Evolutionary conservation across 2,888 invertebrate species (phyloP).

Genomic region (Callinectes sapidus): DNA sequence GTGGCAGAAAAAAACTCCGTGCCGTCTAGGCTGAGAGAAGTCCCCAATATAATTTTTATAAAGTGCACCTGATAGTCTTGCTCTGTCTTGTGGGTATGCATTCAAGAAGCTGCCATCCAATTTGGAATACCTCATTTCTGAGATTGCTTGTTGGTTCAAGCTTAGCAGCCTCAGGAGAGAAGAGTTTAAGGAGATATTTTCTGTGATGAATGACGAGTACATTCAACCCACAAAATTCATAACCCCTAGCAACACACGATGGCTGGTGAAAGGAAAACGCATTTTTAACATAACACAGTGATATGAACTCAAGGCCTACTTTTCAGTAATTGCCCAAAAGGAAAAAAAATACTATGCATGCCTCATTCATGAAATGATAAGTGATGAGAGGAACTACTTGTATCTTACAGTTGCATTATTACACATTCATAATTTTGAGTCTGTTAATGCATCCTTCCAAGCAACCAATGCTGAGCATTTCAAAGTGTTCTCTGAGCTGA

Average conservation of each 20-base stretch:
- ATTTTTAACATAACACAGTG: slow-evolving; percentile 53
- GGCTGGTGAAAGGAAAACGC: slow-evolving; percentile 51
- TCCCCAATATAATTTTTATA: slow-evolving; percentile 40
- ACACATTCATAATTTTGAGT: slow-evolving; percentile 57
- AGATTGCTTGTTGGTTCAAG: slow-evolving; percentile 55
- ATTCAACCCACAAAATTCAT: slow-evolving; percentile 52
- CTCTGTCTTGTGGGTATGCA: no score
- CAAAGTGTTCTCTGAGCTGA: slow-evolving; percentile 48
- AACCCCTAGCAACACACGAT: slow-evolving; percentile 51
- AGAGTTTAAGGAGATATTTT: slow-evolving; percentile 52
- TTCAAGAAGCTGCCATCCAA: slow-evolving; percentile 48
- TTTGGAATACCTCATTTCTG: slow-evolving; percentile 49
- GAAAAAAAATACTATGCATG: slow-evolving; percentile 53
- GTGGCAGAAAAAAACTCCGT: slow-evolving; percentile 47
- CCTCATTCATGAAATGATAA: slow-evolving; percentile 44
- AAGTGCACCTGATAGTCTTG: neutral
- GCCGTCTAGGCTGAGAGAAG: slow-evolving; percentile 38
- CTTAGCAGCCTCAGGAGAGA: slow-evolving; percentile 40
- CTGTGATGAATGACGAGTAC: slow-evolving; percentile 53
- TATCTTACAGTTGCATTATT: slow-evolving; percentile 47
- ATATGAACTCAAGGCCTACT: slow-evolving; percentile 47
- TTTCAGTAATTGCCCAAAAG: slow-evolving; percentile 46
- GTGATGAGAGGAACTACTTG: slow-evolving; percentile 51
- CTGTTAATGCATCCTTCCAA: no score
- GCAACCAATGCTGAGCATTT: slow-evolving; percentile 50